Evolutionary conservation across 2,888 invertebrate genomes (phyloP).

Genomic region (Arctia plantaginis): DNA sequence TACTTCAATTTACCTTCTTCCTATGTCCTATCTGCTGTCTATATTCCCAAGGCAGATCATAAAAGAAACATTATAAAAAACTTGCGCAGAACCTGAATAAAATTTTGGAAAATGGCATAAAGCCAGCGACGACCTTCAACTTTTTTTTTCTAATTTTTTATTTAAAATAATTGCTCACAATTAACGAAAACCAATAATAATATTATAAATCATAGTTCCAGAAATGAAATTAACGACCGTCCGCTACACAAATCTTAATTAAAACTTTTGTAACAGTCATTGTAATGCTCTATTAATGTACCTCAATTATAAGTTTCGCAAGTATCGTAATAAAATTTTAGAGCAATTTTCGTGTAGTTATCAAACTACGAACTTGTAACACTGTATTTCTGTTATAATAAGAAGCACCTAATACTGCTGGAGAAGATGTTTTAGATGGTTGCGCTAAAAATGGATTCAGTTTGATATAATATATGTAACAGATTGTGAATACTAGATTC

Average conservation of each 20-base stretch:
- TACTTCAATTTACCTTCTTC: neutral
- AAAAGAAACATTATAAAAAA: too few species aligned
- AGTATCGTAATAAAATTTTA: conserved; percentile 31
- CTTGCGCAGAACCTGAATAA: too few species aligned
- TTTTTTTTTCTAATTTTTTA: too few species aligned
- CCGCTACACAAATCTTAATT: conserved; percentile 6
- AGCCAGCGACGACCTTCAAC: too few species aligned
- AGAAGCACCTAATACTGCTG: neutral
- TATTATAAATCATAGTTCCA: neutral
- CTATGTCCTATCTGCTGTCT: neutral
- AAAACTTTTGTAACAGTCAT: conserved; percentile 15
- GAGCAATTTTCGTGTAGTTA: conserved; percentile 46
- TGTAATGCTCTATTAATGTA: conserved; percentile 9
- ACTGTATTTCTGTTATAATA: conserved; percentile 40
- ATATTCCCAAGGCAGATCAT: neutral
- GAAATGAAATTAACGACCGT: conserved; percentile 3
- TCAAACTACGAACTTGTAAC: conserved; percentile 54
- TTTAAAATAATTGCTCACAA: too few species aligned
- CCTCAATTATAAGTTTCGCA: conserved; percentile 51
- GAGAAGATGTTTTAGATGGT: neutral
- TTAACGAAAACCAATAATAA: neutral
- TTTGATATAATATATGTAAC: neutral
- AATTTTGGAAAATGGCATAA: too few species aligned
- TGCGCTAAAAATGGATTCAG: neutral
- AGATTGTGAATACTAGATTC: neutral